A percentile compares a stretch with the other conserved stretches of the same genome.
phyloP scores from a whole-genome alignment of 1,140 invertebrate genomes.

The Augochlora pura region DNA sequence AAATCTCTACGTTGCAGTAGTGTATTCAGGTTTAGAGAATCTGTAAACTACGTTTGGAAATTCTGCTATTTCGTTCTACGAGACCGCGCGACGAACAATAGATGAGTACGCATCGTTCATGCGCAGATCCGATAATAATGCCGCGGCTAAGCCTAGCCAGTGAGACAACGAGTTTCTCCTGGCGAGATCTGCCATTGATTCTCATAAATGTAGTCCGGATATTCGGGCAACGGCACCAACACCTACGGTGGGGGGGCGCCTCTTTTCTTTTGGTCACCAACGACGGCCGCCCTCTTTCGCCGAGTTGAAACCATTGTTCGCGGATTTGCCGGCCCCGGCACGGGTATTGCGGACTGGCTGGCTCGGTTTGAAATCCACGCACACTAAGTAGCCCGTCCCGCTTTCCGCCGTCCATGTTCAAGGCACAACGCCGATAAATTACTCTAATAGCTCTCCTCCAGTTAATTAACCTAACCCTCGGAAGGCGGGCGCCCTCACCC shows the following conservation, averaged over 20 bases:
- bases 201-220: conserved; percentile 26
- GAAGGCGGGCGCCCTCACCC: neutral
- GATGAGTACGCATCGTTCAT: too few species aligned
- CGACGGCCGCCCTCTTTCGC: conserved; percentile 28
- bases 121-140: too few species aligned
- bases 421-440: conserved; percentile 51
- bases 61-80: too few species aligned
- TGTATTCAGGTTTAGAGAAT: too few species aligned
- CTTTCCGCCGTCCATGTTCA: conserved; percentile 38
- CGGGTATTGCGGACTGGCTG: conserved; percentile 33
- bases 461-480: conserved; percentile 56
- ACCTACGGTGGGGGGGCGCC: conserved; percentile 26
- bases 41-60: too few species aligned
- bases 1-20: too few species aligned
- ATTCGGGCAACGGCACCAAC: conserved; percentile 31
- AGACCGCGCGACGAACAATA: too few species aligned
- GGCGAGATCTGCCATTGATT: too few species aligned
- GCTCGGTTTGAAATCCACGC: conserved; percentile 12
- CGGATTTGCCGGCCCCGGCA: conserved; percentile 37
- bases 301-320: conserved; percentile 40
- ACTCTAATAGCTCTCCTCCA: conserved; percentile 57
- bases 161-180: too few species aligned
- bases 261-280: conserved; percentile 11
- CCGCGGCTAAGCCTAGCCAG: too few species aligned
- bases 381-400: conserved; percentile 31